A percentile compares a stretch with the other conserved stretches of the same genome.
Evolutionary conservation across 2,797 vertebrate genomes (phyloP).

Genomic region (Bovichtus variegatus): DNA sequence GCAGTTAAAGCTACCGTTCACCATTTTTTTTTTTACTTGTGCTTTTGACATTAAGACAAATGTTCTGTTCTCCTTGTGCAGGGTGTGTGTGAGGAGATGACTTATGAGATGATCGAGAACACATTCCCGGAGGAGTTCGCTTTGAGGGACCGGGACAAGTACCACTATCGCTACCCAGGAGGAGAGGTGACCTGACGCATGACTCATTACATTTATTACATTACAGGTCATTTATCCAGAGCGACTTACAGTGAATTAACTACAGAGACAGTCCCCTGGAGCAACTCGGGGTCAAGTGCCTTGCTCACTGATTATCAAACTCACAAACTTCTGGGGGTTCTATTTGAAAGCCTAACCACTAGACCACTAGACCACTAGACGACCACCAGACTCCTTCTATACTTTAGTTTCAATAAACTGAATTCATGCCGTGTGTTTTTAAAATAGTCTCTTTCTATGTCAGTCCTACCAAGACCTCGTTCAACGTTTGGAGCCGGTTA

Average conservation of each 20-base stretch:
- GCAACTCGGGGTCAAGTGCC: no score
- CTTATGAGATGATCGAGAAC: slow-evolving; percentile 93
- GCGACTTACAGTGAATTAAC: no score
- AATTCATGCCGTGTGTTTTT: not conserved
- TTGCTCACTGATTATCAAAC: no score
- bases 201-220: no score
- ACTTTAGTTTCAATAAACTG: not conserved
- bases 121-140: slow-evolving; percentile 95
- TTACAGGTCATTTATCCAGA: no score
- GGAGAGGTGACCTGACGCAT: slow-evolving; percentile 89
- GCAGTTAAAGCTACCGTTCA: not conserved
- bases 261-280: no score
- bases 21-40: not conserved
- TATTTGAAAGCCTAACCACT: no score
- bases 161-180: slow-evolving; percentile 97
- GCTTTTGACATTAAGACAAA: not conserved
- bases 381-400: no score
- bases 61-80: slow-evolving; percentile 59
- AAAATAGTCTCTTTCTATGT: slow-evolving; percentile 24
- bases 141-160: slow-evolving; percentile 96
- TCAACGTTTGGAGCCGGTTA: slow-evolving; percentile 95
- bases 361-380: no score
- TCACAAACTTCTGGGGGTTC: no score
- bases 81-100: slow-evolving; percentile 99
- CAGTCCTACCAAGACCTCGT: slow-evolving; percentile 98